phyloP scores from a whole-genome alignment of 2,797 vertebrate species.

The Cygnus olor region DNA sequence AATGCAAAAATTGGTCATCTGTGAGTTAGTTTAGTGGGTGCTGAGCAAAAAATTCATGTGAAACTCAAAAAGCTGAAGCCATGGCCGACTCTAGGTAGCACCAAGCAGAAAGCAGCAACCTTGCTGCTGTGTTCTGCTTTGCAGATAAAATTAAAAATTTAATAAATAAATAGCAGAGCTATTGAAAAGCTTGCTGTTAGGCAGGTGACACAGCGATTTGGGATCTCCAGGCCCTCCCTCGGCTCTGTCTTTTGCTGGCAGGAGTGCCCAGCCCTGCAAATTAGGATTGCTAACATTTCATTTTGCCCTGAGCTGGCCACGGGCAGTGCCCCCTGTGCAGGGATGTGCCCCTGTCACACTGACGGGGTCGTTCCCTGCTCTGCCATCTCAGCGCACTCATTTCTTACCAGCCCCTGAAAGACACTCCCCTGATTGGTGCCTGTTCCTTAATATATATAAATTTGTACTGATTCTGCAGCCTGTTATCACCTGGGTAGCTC shows the following conservation, averaged over 20 bases:
- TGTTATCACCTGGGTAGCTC: background rate
- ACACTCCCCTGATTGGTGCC: background rate
- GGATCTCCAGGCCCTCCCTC: background rate
- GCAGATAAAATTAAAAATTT: too few species aligned
- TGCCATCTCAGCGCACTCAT: background rate
- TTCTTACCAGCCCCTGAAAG: background rate
- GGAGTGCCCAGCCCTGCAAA: background rate
- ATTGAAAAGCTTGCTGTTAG: background rate
- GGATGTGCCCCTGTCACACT: background rate
- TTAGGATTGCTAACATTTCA: background rate
- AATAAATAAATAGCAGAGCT: too few species aligned
- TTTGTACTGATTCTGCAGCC: background rate
- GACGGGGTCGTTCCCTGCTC: background rate
- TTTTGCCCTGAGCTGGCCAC: background rate
- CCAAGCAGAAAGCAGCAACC: background rate
- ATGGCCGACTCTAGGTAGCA: too few species aligned
- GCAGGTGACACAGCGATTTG: background rate
- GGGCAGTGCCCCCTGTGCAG: background rate
- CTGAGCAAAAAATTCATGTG: background rate
- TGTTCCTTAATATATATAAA: background rate
- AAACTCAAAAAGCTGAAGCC: background rate
- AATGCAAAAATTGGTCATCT: background rate
- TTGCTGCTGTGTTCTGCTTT: background rate
- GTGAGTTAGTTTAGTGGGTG: too few species aligned
- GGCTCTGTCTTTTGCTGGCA: background rate